phyloP scores from a whole-genome alignment of 2,113 vertebrate genomes.

The Strix aluco region DNA sequence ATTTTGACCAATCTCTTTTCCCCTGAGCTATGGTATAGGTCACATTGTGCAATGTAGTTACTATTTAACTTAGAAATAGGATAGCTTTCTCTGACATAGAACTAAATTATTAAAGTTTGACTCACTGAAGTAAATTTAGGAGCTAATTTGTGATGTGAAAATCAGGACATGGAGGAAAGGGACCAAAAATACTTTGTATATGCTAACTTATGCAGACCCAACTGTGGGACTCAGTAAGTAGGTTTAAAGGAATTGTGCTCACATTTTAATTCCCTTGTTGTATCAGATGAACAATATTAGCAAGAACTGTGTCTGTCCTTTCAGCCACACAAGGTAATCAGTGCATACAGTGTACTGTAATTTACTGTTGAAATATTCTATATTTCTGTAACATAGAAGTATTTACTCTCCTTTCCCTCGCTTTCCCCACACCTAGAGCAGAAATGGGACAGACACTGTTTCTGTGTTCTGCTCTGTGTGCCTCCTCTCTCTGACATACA shows the following conservation, averaged over 20 bases:
- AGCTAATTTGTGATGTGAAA: not conserved
- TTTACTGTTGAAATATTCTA: not conserved
- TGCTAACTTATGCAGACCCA: not conserved
- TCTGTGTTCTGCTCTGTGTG: not conserved
- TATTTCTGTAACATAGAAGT: not conserved
- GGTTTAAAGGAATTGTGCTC: not conserved
- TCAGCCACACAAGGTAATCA: not conserved
- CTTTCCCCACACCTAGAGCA: not conserved
- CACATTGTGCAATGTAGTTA: not conserved
- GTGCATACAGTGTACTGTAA: not conserved
- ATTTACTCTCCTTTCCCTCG: not conserved
- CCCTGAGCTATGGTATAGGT: not conserved
- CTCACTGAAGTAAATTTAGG: constrained; percentile 5
- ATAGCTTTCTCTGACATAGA: not conserved
- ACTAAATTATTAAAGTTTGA: constrained; percentile 32
- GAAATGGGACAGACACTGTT: not conserved
- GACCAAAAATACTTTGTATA: not conserved
- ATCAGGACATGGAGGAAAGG: not conserved
- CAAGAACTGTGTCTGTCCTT: not conserved
- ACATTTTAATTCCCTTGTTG: not conserved
- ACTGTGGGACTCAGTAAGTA: not conserved
- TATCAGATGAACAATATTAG: not conserved
- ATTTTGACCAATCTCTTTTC: constrained; percentile 1
- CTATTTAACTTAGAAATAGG: not conserved
- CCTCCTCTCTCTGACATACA: not conserved